Evolutionary conservation across 30 jellyfish, hydroid and myxozoan genomes (phyloP).

Genomic region (Aurelia coerulea): DNA sequence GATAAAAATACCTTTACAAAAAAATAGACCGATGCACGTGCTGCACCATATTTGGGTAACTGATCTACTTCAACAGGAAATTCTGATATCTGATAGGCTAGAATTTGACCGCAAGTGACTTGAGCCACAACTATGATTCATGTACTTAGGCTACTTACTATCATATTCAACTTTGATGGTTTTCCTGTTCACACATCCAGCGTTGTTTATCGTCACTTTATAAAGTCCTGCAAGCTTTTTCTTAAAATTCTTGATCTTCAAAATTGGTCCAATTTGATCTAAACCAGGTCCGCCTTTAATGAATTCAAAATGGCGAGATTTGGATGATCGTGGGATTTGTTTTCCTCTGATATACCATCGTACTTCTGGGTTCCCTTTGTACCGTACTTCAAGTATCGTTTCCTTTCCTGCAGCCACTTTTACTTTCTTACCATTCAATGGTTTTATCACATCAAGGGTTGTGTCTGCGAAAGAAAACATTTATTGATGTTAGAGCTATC

Average conservation of each 20-base stretch:
- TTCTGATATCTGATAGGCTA: too few relatives aligned
- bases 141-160: slow-evolving; percentile 20
- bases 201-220: slow-evolving; percentile 37
- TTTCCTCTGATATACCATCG: slow-evolving; percentile 61
- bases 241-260: slow-evolving; percentile 55
- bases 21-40: too few relatives aligned
- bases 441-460: slow-evolving; percentile 29
- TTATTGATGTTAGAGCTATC: too few relatives aligned
- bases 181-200: slow-evolving; percentile 53
- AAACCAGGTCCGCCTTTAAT: slow-evolving; percentile 36
- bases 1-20: too few relatives aligned
- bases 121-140: too few relatives aligned
- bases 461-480: slow-evolving; percentile 28
- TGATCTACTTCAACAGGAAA: too few relatives aligned
- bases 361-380: slow-evolving; percentile 49
- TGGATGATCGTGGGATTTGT: slow-evolving; percentile 23
- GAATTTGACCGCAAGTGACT: too few relatives aligned
- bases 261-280: slow-evolving; percentile 26
- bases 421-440: slow-evolving; percentile 27
- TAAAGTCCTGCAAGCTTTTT: slow-evolving; percentile 49
- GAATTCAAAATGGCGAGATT: slow-evolving; percentile 60
- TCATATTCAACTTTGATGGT: slow-evolving; percentile 48
- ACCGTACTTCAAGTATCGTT: slow-evolving; percentile 35
- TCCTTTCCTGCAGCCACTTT: slow-evolving; percentile 36
- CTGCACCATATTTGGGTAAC: too few relatives aligned